A percentile compares a stretch with the other conserved stretches of the same genome.
These are phyloP conservation scores for Drosophila rellima DNA, from an alignment of 2,888 invertebrate genomes.

Conservation along the genomic window DNA sequence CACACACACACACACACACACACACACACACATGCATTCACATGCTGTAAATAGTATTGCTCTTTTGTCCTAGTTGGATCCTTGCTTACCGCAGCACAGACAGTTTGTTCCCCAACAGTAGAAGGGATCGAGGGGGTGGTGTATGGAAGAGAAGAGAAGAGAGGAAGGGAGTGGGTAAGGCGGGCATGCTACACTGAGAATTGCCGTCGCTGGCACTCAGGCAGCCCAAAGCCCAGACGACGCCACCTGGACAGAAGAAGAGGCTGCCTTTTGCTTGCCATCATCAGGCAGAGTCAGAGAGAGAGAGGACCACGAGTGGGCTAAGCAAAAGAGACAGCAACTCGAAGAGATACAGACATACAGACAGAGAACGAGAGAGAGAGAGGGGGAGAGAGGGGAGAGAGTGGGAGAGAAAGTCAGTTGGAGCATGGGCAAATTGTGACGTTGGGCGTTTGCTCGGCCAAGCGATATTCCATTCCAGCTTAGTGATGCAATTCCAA, in stretches of 20 bases:
- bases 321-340: neutral
- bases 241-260: constrained; percentile 62
- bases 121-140: too few relatives aligned
- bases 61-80: constrained; percentile 80
- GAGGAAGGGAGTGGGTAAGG: neutral
- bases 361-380: constrained; percentile 9
- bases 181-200: constrained; percentile 40
- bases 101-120: neutral
- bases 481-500: too few relatives aligned
- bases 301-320: neutral
- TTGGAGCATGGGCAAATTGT: constrained; percentile 16
- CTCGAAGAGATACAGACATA: neutral
- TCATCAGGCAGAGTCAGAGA: constrained; percentile 14
- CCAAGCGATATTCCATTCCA: constrained; percentile 53
- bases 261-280: constrained; percentile 58
- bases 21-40: constrained; percentile 16
- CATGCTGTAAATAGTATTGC: constrained; percentile 70
- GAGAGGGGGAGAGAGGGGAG: constrained; percentile 8
- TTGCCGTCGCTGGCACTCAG: constrained; percentile 80
- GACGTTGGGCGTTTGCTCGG: constrained; percentile 41
- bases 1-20: constrained; percentile 18
- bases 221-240: constrained; percentile 62
- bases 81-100: constrained; percentile 68
- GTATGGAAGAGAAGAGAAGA: neutral
- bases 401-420: constrained; percentile 19